Base-by-base conservation (phyloP, 2,888 invertebrate genomes). In the Mythimna pallens region DNA sequence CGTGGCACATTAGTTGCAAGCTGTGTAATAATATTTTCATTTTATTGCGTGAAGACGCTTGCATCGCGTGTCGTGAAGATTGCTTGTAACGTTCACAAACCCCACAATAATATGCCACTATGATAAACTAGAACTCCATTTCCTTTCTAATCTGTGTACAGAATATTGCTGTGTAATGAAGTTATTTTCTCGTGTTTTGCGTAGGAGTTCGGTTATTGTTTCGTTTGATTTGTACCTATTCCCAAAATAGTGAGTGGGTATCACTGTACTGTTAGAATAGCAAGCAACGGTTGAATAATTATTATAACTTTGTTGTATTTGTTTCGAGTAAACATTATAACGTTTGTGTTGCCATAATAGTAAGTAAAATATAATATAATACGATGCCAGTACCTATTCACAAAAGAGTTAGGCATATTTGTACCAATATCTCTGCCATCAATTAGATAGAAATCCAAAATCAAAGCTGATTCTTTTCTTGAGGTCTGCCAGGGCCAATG, bases 151-250 rank as follows among this genome's bases (percentile, higher is more conserved):
- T 69, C 68, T 61, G n/a, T 64, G 66, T 66, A 64, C 10, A 20
- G 2, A 68, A 64, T 68, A 57, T 76, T 61, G 66, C 61, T 59
- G 30, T 82, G 61, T 82, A 80, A 80, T 80, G 47, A 82, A 82
- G 82, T 82, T 69, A 78, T 77, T 67, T 78, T 70, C 70, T 76
- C 70, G 43, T 79, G 75, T 80, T 84, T 77, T 43, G 73, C 54
- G 75, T 70, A 74, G 74, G 68, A 55, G 76, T 76, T 75, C 30
- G 30, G 63, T 81, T 76, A 81, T 80, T 80, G 66, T 73, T 69
- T 40, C 4, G 30, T 72, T 59, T 81, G 72, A 70, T 80, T 76
- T 62, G 64, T 76, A n/a, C n/a, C n/a, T n/a, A 61, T 55, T 63
- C 20, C n/a, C 14, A 3, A 66, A 25, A 47, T 10, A 64, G 30